Conservation (phyloP, 2,888 invertebrate genomes). For the Pseudolycoriella hygida region DNA sequence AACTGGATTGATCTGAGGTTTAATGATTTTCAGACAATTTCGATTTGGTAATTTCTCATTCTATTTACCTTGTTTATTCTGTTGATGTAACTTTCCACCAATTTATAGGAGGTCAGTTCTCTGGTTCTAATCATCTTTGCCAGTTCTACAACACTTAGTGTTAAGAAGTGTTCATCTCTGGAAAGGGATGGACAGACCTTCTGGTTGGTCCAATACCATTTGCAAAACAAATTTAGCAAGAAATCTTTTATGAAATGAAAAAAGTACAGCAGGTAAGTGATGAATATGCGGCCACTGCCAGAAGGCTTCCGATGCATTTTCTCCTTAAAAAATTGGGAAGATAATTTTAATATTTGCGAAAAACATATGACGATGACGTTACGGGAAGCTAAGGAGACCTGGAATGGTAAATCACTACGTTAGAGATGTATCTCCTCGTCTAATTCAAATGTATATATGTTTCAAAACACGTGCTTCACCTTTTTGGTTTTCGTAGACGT, state of each 20-base stretch:
- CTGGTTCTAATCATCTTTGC: conserved; percentile 47
- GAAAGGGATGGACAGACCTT: conserved; percentile 17
- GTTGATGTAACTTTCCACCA: conserved; percentile 56
- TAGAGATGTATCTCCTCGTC: no score
- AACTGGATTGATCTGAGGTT: conserved; percentile 44
- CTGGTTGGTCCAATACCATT: conserved; percentile 20
- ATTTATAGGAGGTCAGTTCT: conserved; percentile 45
- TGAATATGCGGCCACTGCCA: no score
- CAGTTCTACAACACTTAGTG: conserved; percentile 47
- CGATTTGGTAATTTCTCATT: not conserved
- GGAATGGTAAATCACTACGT: no score
- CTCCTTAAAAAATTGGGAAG: no score
- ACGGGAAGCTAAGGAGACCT: no score
- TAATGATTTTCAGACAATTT: not conserved
- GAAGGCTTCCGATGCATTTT: no score
- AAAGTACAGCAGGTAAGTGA: no score
- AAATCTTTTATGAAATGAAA: not conserved
- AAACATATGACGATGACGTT: no score
- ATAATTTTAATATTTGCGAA: no score
- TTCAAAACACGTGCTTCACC: no score
- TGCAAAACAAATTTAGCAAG: conserved; percentile 14
- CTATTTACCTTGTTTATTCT: conserved; percentile 47
- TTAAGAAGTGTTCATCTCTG: conserved; percentile 21
- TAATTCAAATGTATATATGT: no score
- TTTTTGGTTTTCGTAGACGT: no score